Evolutionary conservation across 2,888 invertebrate genomes (phyloP).

Genomic region (Isoperla grammatica): DNA sequence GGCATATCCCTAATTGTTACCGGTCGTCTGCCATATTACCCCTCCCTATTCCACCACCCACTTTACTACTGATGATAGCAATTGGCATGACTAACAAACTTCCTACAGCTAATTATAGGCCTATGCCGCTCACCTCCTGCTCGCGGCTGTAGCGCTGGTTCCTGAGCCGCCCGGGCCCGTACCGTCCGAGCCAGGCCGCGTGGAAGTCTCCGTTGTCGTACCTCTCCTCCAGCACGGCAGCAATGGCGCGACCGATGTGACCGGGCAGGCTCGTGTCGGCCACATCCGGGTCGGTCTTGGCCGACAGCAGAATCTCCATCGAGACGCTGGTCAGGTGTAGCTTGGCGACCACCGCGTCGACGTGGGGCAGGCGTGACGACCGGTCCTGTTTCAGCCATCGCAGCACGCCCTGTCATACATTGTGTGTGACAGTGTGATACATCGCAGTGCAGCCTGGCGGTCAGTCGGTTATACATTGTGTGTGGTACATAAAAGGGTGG

Average conservation of each 20-base stretch:
- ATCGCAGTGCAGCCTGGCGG: no score
- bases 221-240: conserved; percentile 22
- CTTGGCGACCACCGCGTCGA: conserved; percentile 33
- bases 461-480: no score
- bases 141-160: conserved; percentile 27
- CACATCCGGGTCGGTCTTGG: conserved; percentile 34
- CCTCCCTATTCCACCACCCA: no score
- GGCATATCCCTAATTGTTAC: no score
- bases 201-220: conserved; percentile 23
- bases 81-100: no score
- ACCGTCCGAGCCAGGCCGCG: not conserved
- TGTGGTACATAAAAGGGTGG: no score
- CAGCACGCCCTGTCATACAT: conserved; percentile 31
- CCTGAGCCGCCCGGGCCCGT: not conserved
- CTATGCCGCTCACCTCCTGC: conserved; percentile 30
- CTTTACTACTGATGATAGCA: no score
- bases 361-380: conserved; percentile 29
- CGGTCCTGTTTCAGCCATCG: conserved; percentile 35
- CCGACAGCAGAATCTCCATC: conserved; percentile 34
- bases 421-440: no score
- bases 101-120: no score
- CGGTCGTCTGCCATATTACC: no score
- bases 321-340: conserved; percentile 35
- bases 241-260: conserved; percentile 22
- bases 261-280: conserved; percentile 13